Base-by-base conservation (phyloP, 2,113 vertebrate genomes). In the Poeciliopsis turrubarensis region DNA sequence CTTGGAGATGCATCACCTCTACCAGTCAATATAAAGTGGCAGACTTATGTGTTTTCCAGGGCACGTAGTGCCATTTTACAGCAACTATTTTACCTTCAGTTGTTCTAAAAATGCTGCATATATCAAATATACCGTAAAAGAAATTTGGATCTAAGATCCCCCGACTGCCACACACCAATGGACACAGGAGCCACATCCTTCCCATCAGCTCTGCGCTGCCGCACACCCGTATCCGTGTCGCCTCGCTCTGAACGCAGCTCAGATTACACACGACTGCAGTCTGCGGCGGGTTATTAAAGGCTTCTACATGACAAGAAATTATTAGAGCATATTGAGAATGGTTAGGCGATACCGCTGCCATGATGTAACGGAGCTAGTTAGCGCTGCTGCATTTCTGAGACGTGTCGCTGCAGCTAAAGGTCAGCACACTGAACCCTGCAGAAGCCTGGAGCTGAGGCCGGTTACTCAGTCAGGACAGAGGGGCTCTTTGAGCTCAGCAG, bases 251-350 rank as follows among this genome's bases (percentile, higher is more conserved):
- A 87, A 81, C 66, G 9, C 72, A 31, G 78, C 83, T 93, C 89
- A 68, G 8, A 82, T 93, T 89, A 92, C 92, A 73, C 77, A 82
- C 39, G 0, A 54, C 63, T 72, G 83, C 82, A 83, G 75, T 77
- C 78, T 89, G 89, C 29, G 26, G 71, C 12, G 0, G 27, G 13
- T 67, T 84, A 88, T 84, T 80, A 84, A 88, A 85, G 71, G 41
- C 66, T 78, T 81, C 71, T 78, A 78, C 34, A 82, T 79, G 68
- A 80, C 61, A 30, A 77, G 64, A 78, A 77, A 83, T 26, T 22
- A 79, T 78, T 65, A 30, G 78, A 69, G 70, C 34, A 44, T 44
- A 30, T 27, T 31, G 31, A 57, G 62, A 37, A 51, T 5, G 32
- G 67, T 72, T 65, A 70, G 84, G 81, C 66, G 76, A 79, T 69